Conservation (phyloP, 2,888 invertebrate genomes). For the Amaurobius ferox region DNA sequence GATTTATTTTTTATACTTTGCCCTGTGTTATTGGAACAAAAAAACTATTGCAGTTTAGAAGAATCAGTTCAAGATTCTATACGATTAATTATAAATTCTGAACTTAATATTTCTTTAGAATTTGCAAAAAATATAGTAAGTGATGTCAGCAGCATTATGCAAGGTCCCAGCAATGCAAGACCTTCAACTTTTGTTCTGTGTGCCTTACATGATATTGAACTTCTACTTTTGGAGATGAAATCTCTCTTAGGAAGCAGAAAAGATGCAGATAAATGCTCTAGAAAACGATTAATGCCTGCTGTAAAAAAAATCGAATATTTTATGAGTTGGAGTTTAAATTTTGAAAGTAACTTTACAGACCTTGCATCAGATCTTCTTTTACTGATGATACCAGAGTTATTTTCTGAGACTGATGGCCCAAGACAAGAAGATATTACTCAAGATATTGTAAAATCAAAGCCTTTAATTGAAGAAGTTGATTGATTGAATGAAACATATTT, state of each 20-base stretch:
- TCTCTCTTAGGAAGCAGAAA: not conserved
- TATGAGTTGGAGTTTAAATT: constrained; percentile 81
- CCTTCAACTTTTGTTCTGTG: constrained; percentile 37
- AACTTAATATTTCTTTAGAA: constrained; percentile 12
- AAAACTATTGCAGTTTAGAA: constrained; percentile 36
- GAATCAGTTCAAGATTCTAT: constrained; percentile 60
- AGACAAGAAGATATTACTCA: not conserved
- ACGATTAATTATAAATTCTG: constrained; percentile 19
- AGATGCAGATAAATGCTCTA: constrained; percentile 12
- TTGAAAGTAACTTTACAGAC: not conserved
- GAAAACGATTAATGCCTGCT: constrained; percentile 59
- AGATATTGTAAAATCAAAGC: not conserved
- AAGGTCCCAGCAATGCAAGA: constrained; percentile 37
- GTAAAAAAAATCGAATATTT: constrained; percentile 86
- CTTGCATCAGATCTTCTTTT: constrained; percentile 43
- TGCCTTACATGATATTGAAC: constrained; percentile 54
- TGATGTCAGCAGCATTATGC: constrained; percentile 35
- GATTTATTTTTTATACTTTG: constrained; percentile 52
- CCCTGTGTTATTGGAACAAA: constrained; percentile 33
- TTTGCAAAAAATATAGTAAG: constrained; percentile 35
- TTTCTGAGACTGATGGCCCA: not conserved
- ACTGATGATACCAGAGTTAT: constrained; percentile 41
- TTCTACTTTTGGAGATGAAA: constrained; percentile 39
- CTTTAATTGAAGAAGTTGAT: constrained; percentile 51
- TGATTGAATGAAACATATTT: not conserved